These are phyloP conservation scores for Spodoptera exigua DNA, from an alignment of 2,888 invertebrate species.

Conservation along the genomic window DNA sequence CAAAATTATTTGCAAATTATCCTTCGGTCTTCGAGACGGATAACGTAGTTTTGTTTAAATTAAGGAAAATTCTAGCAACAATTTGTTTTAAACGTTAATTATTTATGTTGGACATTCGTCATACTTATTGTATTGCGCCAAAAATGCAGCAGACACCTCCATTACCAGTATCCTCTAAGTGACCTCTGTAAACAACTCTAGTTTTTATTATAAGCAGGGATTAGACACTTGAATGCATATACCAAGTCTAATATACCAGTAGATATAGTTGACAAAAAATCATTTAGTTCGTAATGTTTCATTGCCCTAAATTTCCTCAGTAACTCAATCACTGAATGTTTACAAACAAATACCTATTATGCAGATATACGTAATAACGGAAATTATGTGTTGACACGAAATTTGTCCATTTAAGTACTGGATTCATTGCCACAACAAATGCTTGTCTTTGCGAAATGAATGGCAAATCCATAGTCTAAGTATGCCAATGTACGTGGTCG, in stretches of 20 bases:
- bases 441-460: conserved; percentile 21
- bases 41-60: conserved; percentile 35
- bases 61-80: conserved; percentile 33
- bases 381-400: conserved; percentile 1
- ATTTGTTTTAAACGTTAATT: conserved; percentile 31
- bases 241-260: no score
- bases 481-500: conserved; percentile 47
- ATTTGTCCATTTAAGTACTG: background rate
- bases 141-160: conserved; percentile 34
- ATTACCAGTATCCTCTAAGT: conserved; percentile 32
- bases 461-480: conserved; percentile 35
- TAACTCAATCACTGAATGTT: conserved; percentile 21
- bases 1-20: conserved; percentile 28
- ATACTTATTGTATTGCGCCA: conserved; percentile 20
- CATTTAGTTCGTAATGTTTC: background rate
- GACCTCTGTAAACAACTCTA: conserved; percentile 27
- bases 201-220: conserved; percentile 21
- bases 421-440: conserved; percentile 10
- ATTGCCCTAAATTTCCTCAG: conserved; percentile 1
- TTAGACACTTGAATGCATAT: background rate
- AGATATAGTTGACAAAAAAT: no score
- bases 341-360: conserved; percentile 43
- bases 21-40: conserved; percentile 31
- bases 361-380: background rate
- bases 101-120: conserved; percentile 30